Evolutionary conservation across 2,113 vertebrate genomes (phyloP).

Genomic region (Fulica atra): DNA sequence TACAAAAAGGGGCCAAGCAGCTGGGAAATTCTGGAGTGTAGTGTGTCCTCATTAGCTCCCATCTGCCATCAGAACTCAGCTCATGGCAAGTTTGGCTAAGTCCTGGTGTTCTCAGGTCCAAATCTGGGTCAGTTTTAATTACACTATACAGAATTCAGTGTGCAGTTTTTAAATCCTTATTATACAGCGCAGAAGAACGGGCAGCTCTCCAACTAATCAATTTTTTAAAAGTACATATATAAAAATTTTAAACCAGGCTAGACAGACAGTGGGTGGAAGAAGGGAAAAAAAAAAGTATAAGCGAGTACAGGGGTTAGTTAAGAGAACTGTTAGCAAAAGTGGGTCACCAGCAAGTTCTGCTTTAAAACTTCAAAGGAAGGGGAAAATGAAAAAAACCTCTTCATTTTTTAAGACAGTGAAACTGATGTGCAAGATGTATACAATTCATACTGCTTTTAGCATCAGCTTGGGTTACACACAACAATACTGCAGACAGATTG

Average conservation of each 20-base stretch:
- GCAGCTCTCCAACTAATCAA: conserved; percentile 85
- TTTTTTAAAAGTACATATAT: conserved; percentile 87
- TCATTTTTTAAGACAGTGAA: conserved; percentile 52
- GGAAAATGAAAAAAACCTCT: conserved; percentile 23
- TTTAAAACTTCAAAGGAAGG: conserved; percentile 75
- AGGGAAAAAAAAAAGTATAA: conserved; percentile 61
- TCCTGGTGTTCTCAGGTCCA: conserved; percentile 82
- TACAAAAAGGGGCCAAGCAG: conserved; percentile 84
- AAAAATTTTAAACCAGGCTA: conserved; percentile 84
- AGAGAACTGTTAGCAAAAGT: conserved; percentile 81
- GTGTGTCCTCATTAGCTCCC: conserved; percentile 84
- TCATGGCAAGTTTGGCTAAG: conserved; percentile 85
- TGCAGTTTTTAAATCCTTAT: conserved; percentile 83
- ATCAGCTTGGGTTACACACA: not conserved
- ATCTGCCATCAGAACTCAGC: conserved; percentile 85
- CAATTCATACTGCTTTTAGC: conserved; percentile 29
- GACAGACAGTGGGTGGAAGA: conserved; percentile 77
- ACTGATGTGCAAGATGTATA: conserved; percentile 49
- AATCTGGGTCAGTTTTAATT: conserved; percentile 87
- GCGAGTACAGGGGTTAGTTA: conserved; percentile 79
- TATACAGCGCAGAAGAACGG: conserved; percentile 78
- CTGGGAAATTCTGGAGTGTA: conserved; percentile 85
- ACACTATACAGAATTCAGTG: conserved; percentile 82
- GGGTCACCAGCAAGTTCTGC: conserved; percentile 77
- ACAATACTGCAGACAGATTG: not conserved